phyloP scores from a whole-genome alignment of 1,140 invertebrate species.

The Mycetomoellerius zeteki region DNA sequence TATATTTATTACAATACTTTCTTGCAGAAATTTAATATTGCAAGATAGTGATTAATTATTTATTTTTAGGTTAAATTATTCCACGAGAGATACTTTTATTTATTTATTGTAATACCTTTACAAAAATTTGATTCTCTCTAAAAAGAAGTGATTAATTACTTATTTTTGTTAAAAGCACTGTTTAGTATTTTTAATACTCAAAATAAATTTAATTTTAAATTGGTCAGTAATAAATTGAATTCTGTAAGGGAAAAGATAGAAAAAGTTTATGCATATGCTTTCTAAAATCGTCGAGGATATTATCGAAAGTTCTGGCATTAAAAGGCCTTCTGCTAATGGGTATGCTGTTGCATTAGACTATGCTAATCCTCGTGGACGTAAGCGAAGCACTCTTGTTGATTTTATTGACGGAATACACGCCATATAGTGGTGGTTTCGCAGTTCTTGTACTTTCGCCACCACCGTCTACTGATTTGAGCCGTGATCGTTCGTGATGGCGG shows the following conservation, averaged over 20 bases:
- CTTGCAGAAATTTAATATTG: too few species aligned
- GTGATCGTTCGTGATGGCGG: slow-evolving; percentile 43
- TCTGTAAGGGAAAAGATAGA: too few species aligned
- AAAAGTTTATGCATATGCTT: neutral
- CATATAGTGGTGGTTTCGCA: neutral
- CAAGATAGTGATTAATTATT: too few species aligned
- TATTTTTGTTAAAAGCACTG: too few species aligned
- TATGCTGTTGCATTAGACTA: neutral
- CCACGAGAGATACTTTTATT: too few species aligned
- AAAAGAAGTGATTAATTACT: too few species aligned
- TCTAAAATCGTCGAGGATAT: neutral
- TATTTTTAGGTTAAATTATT: too few species aligned
- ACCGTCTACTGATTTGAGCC: slow-evolving; percentile 17
- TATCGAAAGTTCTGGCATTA: neutral
- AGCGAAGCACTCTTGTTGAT: slow-evolving; percentile 1
- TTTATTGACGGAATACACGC: slow-evolving; percentile 6
- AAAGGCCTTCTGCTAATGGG: neutral
- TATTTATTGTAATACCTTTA: neutral
- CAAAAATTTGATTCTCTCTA: too few species aligned
- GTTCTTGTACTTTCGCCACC: slow-evolving; percentile 24
- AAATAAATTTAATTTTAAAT: too few species aligned
- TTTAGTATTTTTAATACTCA: too few species aligned
- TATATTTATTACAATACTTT: neutral
- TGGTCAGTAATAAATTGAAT: too few species aligned
- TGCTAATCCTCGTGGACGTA: slow-evolving; percentile 7